These are phyloP conservation scores for Zaprionus nigranus DNA, from an alignment of 1,140 invertebrate genomes.

Conservation along the genomic window DNA sequence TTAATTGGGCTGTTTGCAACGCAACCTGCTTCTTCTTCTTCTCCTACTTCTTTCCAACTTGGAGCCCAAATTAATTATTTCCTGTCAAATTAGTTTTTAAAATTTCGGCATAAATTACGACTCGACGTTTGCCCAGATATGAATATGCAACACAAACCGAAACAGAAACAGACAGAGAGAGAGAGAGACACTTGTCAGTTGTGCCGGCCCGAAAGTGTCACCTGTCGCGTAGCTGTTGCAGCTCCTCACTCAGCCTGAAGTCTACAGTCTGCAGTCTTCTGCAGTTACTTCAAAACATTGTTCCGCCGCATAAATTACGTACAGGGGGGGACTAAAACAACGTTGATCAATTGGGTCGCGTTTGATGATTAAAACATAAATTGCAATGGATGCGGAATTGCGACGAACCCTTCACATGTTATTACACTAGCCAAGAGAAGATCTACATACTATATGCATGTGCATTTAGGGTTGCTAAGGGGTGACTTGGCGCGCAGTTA, in stretches of 20 bases:
- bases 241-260: constrained; percentile 1
- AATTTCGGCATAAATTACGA: constrained; percentile 65
- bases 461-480: constrained; percentile 23
- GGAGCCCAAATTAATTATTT: constrained; percentile 78
- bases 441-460: constrained; percentile 19
- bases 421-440: constrained; percentile 8
- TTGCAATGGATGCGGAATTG: constrained; percentile 65
- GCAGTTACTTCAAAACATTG: constrained; percentile 65
- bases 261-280: background rate
- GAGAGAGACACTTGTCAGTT: constrained; percentile 1
- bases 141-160: constrained; percentile 61
- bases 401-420: constrained; percentile 26
- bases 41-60: constrained; percentile 25
- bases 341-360: constrained; percentile 75
- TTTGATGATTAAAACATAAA: constrained; percentile 82
- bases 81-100: constrained; percentile 78
- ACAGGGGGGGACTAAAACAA: constrained; percentile 26
- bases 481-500: constrained; percentile 60
- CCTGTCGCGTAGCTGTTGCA: constrained; percentile 50
- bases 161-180: background rate
- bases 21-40: constrained; percentile 24
- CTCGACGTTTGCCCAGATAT: constrained; percentile 32
- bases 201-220: constrained; percentile 56
- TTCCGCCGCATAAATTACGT: constrained; percentile 76
- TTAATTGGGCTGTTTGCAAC: constrained; percentile 71